phyloP scores from a whole-genome alignment of 2,888 invertebrate species.

The Chrysotoxum bicinctum region DNA sequence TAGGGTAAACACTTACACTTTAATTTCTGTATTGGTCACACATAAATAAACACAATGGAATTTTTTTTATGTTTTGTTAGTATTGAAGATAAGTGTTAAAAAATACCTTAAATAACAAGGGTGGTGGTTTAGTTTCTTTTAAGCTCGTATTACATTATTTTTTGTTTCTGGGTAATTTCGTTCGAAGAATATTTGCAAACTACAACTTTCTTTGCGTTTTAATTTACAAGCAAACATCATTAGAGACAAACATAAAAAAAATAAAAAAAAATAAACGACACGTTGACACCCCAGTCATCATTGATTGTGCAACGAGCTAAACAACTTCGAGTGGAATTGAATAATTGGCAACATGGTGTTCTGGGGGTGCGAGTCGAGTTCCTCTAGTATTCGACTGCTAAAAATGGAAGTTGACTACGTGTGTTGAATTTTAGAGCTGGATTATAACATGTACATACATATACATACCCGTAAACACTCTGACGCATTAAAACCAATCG shows the following conservation, averaged over 20 bases:
- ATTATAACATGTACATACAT: slow-evolving; percentile 18
- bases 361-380: slow-evolving; percentile 18
- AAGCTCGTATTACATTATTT: not conserved
- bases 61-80: not conserved
- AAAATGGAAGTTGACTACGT: slow-evolving; percentile 56
- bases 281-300: slow-evolving; percentile 15
- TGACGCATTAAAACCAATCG: slow-evolving; percentile 37
- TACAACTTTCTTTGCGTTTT: slow-evolving; percentile 26
- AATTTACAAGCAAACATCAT: slow-evolving; percentile 3
- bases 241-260: not conserved
- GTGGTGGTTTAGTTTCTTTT: slow-evolving; percentile 3
- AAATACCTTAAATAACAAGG: not conserved
- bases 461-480: slow-evolving; percentile 7
- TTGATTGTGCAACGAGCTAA: slow-evolving; percentile 39
- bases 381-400: slow-evolving; percentile 27
- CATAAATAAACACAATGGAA: not conserved
- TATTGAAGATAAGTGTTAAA: slow-evolving; percentile 17
- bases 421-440: slow-evolving; percentile 43
- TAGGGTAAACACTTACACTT: slow-evolving; percentile 10
- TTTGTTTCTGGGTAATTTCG: not conserved
- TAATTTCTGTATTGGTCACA: slow-evolving; percentile 29
- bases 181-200: slow-evolving; percentile 6
- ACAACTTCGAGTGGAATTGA: slow-evolving; percentile 35
- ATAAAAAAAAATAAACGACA: not conserved
- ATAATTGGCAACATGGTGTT: slow-evolving; percentile 30